Evolutionary conservation across 2,888 invertebrate species (phyloP).

Genomic region (Aphidoletes aphidimyza): DNA sequence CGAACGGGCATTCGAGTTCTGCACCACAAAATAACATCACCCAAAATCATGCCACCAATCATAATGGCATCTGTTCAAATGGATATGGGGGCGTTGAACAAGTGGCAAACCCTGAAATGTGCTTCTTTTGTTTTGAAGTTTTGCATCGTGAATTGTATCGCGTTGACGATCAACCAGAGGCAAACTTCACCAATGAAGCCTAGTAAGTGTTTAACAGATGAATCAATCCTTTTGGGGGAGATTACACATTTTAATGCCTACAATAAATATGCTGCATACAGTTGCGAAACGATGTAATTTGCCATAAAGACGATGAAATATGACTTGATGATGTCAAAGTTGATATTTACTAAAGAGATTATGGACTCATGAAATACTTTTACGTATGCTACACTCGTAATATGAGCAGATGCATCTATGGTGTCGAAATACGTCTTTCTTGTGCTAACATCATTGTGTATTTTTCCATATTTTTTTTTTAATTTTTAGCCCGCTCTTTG

Average conservation of each 20-base stretch:
- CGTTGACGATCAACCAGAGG: slow-evolving; percentile 89
- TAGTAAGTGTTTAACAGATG: slow-evolving; percentile 76
- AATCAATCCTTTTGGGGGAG: background rate
- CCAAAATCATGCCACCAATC: background rate
- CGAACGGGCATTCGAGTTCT: slow-evolving; percentile 14
- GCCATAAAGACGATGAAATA: too few relatives aligned
- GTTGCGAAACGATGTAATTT: too few relatives aligned
- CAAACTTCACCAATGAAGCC: slow-evolving; percentile 93
- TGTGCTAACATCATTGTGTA: too few relatives aligned
- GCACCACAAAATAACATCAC: background rate
- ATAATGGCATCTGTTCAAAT: slow-evolving; percentile 52
- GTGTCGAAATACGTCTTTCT: too few relatives aligned
- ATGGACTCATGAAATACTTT: too few relatives aligned
- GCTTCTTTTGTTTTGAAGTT: slow-evolving; percentile 99
- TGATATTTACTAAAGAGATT: too few relatives aligned
- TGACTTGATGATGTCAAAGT: too few relatives aligned
- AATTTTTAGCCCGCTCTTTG: slow-evolving; percentile 92
- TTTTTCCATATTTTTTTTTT: too few relatives aligned
- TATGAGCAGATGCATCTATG: too few relatives aligned
- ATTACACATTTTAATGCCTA: too few relatives aligned
- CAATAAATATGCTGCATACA: too few relatives aligned
- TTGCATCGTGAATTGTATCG: slow-evolving; percentile 94
- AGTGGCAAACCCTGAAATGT: slow-evolving; percentile 94
- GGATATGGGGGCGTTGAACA: slow-evolving; percentile 60
- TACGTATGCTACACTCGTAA: too few relatives aligned